These are phyloP conservation scores for Gracilinanus agilis DNA, from an alignment of 2,113 vertebrate genomes.

Conservation along the genomic window DNA sequence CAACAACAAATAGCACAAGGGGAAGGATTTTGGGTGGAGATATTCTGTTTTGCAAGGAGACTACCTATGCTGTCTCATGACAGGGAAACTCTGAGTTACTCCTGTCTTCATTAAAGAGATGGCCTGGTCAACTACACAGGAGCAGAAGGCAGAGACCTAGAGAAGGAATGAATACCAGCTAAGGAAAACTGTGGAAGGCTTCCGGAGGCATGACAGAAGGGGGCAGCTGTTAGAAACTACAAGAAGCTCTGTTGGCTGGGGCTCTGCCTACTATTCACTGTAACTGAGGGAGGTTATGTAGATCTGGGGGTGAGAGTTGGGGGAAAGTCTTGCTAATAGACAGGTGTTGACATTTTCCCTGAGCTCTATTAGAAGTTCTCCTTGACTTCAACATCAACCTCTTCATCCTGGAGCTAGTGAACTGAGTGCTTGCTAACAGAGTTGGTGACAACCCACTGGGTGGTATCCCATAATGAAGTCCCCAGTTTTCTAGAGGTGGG, in stretches of 20 bases:
- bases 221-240: neutral
- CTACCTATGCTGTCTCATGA: neutral
- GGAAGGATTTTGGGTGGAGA: neutral
- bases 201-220: neutral
- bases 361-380: neutral
- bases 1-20: neutral
- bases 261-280: neutral
- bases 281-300: neutral
- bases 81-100: neutral
- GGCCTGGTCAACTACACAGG: neutral
- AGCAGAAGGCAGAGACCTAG: neutral
- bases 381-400: neutral
- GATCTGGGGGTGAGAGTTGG: neutral
- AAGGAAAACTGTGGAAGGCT: neutral
- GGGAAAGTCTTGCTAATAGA: neutral
- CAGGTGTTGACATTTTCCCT: neutral
- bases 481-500: neutral
- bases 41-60: neutral
- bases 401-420: neutral
- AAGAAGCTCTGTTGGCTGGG: neutral
- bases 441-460: neutral
- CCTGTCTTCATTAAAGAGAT: neutral
- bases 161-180: neutral
- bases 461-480: neutral
- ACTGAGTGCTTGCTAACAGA: neutral